Base-by-base conservation (phyloP, 2,888 invertebrate species). In the Pediacus dermestoides region DNA sequence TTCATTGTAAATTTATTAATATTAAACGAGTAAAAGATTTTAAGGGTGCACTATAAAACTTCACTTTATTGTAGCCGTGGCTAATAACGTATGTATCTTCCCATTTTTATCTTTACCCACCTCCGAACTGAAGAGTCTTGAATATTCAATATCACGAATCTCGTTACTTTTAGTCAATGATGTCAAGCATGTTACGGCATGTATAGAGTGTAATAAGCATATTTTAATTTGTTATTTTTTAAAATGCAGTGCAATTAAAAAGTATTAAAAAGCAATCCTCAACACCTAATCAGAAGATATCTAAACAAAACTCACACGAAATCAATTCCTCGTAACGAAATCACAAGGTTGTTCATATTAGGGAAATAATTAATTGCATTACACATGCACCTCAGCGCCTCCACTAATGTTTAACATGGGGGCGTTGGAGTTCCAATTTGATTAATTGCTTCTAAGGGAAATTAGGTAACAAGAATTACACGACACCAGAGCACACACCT, bases 391-490 rank as follows among this genome's bases (percentile, higher is more conserved):
- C 3, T 28, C 28, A 13, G 13, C 28, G 25, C 25, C 10, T n/a
- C 25, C 25, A 25, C 7, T 28, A 28, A 28, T 28, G 28, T 28
- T 13, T 28, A 28, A 28, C 28, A 28, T 28, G n/a, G 10, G 3
- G 10, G 23, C 23, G 10, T n/a, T 23, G 3, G 30, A 16, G 13
- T 18, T 35, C 7, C 35, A 27, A 35, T 35, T 35, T 35, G 35
- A 35, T 30, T 35, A 35, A 35, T 35, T 35, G 35, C 35, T 27
- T 35, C 28, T 30, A 11, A 16, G 10, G 10, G 35, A 35, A 30
- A 30, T 30, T 35, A 25, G 13, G 14, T 12, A 18, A n/a, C n/a
- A n/a, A n/a, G n/a, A n/a, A n/a, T n/a, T n/a, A n/a, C n/a, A n/a
- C n/a, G n/a, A n/a, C n/a, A n/a, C n/a, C n/a, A n/a, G n/a, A n/a